Percentiles rank a stretch among this genome's conserved stretches.
phyloP scores from a whole-genome alignment of 1,140 invertebrate genomes.

The Drosophila santomea region DNA sequence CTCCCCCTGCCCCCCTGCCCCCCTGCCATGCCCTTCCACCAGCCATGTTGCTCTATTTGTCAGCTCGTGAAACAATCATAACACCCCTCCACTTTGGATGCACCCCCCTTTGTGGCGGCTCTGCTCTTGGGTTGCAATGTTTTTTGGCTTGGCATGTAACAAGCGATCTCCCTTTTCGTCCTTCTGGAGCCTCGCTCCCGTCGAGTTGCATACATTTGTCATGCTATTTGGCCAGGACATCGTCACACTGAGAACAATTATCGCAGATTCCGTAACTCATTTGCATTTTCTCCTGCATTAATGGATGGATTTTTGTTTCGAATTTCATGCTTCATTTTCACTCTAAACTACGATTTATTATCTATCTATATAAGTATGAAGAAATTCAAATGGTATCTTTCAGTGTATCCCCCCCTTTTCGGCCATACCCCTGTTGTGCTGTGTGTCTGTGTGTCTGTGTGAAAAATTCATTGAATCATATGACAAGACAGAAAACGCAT shows the following conservation, averaged over 20 bases:
- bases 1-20: neutral
- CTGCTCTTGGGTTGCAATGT: slow-evolving; percentile 25
- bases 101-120: neutral
- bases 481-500: slow-evolving; percentile 57
- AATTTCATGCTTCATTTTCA: no score
- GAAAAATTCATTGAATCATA: slow-evolving; percentile 82
- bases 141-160: slow-evolving; percentile 43
- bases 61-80: slow-evolving; percentile 81
- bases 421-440: neutral
- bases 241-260: neutral
- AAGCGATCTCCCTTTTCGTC: slow-evolving; percentile 27
- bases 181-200: slow-evolving; percentile 14
- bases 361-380: neutral
- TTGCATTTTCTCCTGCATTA: no score
- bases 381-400: neutral
- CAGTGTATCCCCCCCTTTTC: neutral
- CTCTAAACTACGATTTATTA: no score
- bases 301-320: no score
- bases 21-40: neutral
- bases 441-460: slow-evolving; percentile 34
- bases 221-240: slow-evolving; percentile 62
- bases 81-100: slow-evolving; percentile 24
- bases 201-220: slow-evolving; percentile 73
- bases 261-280: no score
- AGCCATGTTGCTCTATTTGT: slow-evolving; percentile 61